Evolutionary conservation across 2,888 invertebrate species (phyloP).

Genomic region (Agonopterix subpropinquella): DNA sequence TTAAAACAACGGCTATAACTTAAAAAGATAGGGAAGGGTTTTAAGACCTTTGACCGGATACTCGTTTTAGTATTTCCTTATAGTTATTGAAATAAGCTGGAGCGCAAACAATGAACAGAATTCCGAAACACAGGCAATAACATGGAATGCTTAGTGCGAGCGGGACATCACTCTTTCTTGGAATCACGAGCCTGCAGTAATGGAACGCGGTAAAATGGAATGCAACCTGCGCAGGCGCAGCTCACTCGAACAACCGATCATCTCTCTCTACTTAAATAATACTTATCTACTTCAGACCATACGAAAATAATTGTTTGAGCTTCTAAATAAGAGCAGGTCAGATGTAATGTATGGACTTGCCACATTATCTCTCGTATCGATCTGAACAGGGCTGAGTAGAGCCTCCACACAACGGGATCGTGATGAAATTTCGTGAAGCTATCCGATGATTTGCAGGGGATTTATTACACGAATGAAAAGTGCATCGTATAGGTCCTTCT

Average conservation of each 20-base stretch:
- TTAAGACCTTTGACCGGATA: constrained; percentile 34
- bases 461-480: too few relatives aligned
- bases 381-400: neutral
- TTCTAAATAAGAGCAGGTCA: too few relatives aligned
- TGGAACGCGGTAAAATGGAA: constrained; percentile 45
- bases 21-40: too few relatives aligned
- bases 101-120: constrained; percentile 65
- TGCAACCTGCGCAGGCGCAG: constrained; percentile 37
- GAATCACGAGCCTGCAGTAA: constrained; percentile 56
- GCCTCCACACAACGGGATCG: too few relatives aligned
- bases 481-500: too few relatives aligned
- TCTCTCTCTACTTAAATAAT: constrained; percentile 1
- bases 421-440: too few relatives aligned
- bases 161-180: constrained; percentile 63
- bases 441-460: neutral
- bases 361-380: neutral
- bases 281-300: neutral
- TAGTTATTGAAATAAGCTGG: constrained; percentile 54
- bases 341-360: too few relatives aligned
- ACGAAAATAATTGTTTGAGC: too few relatives aligned
- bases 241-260: constrained; percentile 15
- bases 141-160: constrained; percentile 61
- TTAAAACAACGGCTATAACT: too few relatives aligned
- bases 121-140: constrained; percentile 64
- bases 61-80: constrained; percentile 41